Conservation (phyloP, 2,888 invertebrate genomes). For the Polyploca ridens region DNA sequence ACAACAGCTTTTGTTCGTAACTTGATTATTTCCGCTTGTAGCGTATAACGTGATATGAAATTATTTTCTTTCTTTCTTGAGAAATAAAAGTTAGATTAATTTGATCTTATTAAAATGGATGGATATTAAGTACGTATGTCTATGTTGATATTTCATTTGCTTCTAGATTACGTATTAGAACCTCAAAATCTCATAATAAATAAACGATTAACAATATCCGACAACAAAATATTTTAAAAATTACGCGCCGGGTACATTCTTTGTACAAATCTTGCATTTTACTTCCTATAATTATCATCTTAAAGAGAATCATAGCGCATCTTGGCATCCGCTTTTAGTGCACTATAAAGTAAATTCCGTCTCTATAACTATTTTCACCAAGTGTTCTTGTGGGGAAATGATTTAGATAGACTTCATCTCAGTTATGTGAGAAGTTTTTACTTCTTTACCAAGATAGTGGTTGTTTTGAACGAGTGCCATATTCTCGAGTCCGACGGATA, state of each 20-base stretch:
- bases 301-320: neutral
- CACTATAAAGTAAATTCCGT: neutral
- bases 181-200: too few relatives aligned
- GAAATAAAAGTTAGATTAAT: too few relatives aligned
- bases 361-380: constrained; percentile 1
- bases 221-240: neutral
- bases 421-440: constrained; percentile 10
- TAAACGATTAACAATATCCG: neutral
- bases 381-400: neutral
- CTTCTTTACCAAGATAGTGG: constrained; percentile 10
- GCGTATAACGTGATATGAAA: too few relatives aligned
- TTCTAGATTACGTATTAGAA: too few relatives aligned
- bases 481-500: constrained; percentile 22
- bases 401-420: constrained; percentile 12
- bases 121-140: too few relatives aligned
- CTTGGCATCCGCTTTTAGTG: neutral
- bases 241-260: neutral
- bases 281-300: neutral
- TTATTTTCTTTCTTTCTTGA: too few relatives aligned
- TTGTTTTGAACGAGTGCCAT: constrained; percentile 19
- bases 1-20: too few relatives aligned
- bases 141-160: too few relatives aligned
- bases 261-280: neutral
- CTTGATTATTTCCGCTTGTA: too few relatives aligned
- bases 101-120: too few relatives aligned